Evolutionary conservation across 2,797 vertebrate genomes (phyloP).

Genomic region (Malacoraja senta): DNA sequence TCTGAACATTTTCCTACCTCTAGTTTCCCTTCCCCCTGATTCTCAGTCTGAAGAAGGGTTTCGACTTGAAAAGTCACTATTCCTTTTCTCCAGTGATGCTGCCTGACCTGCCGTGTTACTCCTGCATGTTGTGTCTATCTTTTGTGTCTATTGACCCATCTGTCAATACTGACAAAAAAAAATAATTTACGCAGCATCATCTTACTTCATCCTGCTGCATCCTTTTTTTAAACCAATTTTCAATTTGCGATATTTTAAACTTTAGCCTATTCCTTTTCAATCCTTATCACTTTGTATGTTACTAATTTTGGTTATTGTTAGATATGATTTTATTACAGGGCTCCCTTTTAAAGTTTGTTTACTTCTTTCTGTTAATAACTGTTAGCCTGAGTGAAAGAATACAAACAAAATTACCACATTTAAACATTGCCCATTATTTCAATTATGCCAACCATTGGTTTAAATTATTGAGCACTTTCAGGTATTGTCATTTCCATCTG

Average conservation of each 20-base stretch:
- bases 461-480: neutral
- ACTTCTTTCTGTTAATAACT: neutral
- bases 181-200: too few relatives aligned
- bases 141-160: too few relatives aligned
- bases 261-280: neutral
- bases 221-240: neutral
- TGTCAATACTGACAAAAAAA: too few relatives aligned
- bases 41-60: too few relatives aligned
- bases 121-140: too few relatives aligned
- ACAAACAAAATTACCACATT: neutral
- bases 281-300: neutral
- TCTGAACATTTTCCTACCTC: too few relatives aligned
- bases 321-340: neutral
- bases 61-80: too few relatives aligned
- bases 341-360: neutral
- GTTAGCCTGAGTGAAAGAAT: neutral
- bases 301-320: neutral
- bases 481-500: neutral
- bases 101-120: too few relatives aligned
- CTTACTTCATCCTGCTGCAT: neutral
- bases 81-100: too few relatives aligned
- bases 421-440: neutral
- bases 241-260: neutral
- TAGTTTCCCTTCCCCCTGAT: too few relatives aligned
- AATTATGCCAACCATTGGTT: neutral